These are phyloP conservation scores for Atractosteus spatula DNA, from an alignment of 2,113 vertebrate genomes.

Conservation along the genomic window DNA sequence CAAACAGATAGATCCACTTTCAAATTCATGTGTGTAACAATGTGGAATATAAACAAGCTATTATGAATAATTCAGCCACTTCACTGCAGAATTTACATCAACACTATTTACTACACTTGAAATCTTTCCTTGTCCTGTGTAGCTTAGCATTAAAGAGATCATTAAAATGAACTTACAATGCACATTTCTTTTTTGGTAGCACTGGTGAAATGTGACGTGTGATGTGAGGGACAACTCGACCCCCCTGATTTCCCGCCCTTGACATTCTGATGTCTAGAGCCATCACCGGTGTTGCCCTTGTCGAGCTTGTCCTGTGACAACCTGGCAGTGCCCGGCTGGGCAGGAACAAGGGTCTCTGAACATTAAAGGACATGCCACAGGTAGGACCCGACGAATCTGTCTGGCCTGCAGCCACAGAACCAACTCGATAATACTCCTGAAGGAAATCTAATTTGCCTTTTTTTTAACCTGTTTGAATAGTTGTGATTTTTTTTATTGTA, in stretches of 20 bases:
- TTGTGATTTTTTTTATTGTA: too few species aligned
- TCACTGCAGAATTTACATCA: not conserved
- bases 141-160: too few species aligned
- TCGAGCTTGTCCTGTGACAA: too few species aligned
- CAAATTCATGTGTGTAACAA: not conserved
- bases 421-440: too few species aligned
- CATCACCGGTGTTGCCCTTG: too few species aligned
- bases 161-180: not conserved
- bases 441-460: too few species aligned
- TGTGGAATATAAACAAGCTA: not conserved
- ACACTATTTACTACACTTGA: not conserved
- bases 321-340: too few species aligned
- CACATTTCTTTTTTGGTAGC: not conserved
- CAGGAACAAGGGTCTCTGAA: constrained; percentile 25
- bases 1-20: constrained; percentile 2
- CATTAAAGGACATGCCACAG: constrained; percentile 63
- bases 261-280: too few species aligned
- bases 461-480: too few species aligned
- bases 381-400: too few species aligned
- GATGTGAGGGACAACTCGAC: not conserved
- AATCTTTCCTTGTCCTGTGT: too few species aligned
- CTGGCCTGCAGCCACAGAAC: too few species aligned
- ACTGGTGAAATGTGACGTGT: not conserved
- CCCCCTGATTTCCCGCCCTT: not conserved
- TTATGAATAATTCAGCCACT: not conserved